phyloP scores from a whole-genome alignment of 2,888 invertebrate species.

The Harmothoe impar region DNA sequence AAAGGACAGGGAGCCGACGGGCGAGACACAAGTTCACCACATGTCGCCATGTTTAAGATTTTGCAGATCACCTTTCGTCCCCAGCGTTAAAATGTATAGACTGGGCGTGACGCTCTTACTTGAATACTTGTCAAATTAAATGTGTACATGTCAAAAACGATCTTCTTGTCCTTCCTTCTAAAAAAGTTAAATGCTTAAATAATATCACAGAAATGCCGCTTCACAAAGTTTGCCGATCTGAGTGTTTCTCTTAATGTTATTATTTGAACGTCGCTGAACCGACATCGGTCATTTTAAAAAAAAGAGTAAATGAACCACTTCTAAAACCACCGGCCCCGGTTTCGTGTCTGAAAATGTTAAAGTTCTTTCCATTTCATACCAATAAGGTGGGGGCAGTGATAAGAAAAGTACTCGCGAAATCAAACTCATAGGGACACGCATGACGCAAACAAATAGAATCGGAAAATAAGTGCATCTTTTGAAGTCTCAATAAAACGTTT shows the following conservation, averaged over 20 bases:
- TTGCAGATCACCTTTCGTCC: background rate
- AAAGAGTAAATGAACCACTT: background rate
- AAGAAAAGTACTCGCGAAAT: constrained; percentile 1
- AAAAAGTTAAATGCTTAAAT: no score
- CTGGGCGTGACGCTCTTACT: background rate
- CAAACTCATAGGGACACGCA: constrained; percentile 15
- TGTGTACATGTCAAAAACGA: background rate
- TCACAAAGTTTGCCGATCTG: no score
- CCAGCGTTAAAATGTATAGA: background rate
- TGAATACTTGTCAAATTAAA: background rate
- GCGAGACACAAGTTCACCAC: background rate
- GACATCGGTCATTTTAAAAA: background rate
- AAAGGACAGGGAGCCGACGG: background rate
- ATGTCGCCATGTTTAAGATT: background rate
- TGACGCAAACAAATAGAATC: constrained; percentile 38
- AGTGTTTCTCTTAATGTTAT: background rate
- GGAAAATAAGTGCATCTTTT: constrained; percentile 23
- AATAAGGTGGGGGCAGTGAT: background rate
- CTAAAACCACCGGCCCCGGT: background rate
- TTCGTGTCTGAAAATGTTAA: constrained; percentile 7
- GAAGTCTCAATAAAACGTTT: constrained; percentile 39
- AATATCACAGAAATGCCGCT: no score
- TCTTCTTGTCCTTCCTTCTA: background rate
- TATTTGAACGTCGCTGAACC: background rate
- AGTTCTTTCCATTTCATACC: background rate